Percentiles rank a stretch among this genome's conserved stretches.
Evolutionary conservation across 2,113 vertebrate species (phyloP).

Genomic region (Mugil cephalus): DNA sequence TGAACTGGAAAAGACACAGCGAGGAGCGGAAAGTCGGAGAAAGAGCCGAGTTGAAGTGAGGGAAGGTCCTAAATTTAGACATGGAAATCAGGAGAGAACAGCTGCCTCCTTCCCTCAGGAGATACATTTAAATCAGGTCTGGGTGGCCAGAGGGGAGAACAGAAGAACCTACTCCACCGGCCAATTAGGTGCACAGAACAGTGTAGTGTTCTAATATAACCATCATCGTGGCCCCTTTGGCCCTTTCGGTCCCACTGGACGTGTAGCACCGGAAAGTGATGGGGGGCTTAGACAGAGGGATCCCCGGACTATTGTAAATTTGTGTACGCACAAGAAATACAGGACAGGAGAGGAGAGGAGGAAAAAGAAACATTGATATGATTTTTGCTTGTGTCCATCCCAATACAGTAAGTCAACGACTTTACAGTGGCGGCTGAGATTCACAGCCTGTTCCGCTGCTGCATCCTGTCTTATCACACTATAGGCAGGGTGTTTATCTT

Average conservation of each 20-base stretch:
- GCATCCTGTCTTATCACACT: not conserved
- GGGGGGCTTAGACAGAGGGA: conserved; percentile 47
- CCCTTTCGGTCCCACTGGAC: conserved; percentile 64
- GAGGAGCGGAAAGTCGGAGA: conserved; percentile 70
- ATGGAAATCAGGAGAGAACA: conserved; percentile 82
- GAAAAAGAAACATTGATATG: not conserved
- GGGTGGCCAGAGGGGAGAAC: conserved; percentile 73
- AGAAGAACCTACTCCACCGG: conserved; percentile 76
- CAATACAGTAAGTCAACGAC: not conserved
- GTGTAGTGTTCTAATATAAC: conserved; percentile 77
- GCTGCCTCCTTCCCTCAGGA: conserved; percentile 79
- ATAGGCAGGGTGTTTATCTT: too few species aligned
- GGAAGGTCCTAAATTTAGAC: conserved; percentile 79
- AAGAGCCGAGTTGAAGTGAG: conserved; percentile 64
- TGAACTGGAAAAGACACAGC: conserved; percentile 66
- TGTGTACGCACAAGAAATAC: conserved; percentile 18
- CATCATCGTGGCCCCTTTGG: conserved; percentile 72
- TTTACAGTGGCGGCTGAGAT: too few species aligned
- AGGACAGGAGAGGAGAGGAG: conserved; percentile 15
- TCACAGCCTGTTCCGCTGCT: not conserved
- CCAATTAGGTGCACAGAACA: conserved; percentile 79
- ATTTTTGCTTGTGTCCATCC: not conserved
- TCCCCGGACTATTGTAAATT: conserved; percentile 54
- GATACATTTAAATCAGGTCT: conserved; percentile 82
- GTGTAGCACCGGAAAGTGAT: conserved; percentile 54